phyloP scores from a whole-genome alignment of 2,797 vertebrate species.

The Rachycentron canadum region DNA sequence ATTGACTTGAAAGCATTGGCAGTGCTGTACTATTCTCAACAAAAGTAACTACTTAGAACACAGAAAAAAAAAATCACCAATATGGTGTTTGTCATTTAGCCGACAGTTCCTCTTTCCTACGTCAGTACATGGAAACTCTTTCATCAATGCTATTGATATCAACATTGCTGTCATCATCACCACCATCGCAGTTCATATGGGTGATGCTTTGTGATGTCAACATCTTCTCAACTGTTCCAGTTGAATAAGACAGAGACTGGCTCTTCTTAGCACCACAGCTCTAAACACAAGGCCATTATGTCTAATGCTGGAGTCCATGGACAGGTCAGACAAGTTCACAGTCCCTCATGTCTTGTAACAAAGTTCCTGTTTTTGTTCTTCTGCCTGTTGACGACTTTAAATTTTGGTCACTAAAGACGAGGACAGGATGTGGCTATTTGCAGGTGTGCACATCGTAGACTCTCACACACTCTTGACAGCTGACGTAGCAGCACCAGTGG shows the following conservation, averaged over 20 bases:
- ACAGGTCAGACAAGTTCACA: constrained; percentile 42
- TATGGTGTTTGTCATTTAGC: constrained; percentile 77
- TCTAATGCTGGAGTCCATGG: constrained; percentile 39
- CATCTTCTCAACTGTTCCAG: constrained; percentile 48
- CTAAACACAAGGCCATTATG: constrained; percentile 37
- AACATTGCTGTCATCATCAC: constrained; percentile 40
- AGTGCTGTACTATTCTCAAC: constrained; percentile 64
- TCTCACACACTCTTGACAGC: constrained; percentile 95
- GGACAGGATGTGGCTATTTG: constrained; percentile 85
- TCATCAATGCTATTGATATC: constrained; percentile 37
- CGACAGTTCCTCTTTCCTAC: constrained; percentile 56
- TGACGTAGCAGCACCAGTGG: constrained; percentile 99
- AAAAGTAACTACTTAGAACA: constrained; percentile 60
- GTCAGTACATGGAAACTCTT: constrained; percentile 55
- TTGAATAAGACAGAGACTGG: constrained; percentile 53
- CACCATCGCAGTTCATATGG: constrained; percentile 34
- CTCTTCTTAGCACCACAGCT: constrained; percentile 57
- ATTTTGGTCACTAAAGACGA: constrained; percentile 50
- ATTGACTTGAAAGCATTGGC: constrained; percentile 52
- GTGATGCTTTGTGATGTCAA: constrained; percentile 39
- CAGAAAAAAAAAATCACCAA: constrained; percentile 72
- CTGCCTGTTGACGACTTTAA: constrained; percentile 42
- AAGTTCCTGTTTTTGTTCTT: constrained; percentile 38
- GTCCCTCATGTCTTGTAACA: constrained; percentile 54
- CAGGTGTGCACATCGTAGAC: constrained; percentile 98